These are phyloP conservation scores for Arctia plantaginis DNA, from an alignment of 2,888 invertebrate genomes.

Conservation along the genomic window DNA sequence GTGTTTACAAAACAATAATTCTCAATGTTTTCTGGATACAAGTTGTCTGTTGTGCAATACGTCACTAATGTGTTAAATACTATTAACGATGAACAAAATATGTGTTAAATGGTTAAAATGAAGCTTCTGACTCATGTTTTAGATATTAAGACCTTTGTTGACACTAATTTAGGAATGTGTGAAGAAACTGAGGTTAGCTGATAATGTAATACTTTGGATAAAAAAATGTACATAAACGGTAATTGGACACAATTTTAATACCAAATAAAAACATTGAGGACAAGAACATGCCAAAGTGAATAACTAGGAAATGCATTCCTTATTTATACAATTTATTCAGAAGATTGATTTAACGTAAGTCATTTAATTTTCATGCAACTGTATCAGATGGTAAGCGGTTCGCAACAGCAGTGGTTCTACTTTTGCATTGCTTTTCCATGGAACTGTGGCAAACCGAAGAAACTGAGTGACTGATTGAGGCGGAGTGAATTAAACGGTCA, in stretches of 20 bases:
- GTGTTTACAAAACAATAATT: slow-evolving; percentile 2
- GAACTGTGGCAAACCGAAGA: too few relatives aligned
- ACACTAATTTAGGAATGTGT: slow-evolving; percentile 8
- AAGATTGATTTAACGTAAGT: too few relatives aligned
- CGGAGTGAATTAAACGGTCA: too few relatives aligned
- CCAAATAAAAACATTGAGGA: too few relatives aligned
- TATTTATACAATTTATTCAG: too few relatives aligned
- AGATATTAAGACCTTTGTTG: slow-evolving; percentile 1
- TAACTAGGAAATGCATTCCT: too few relatives aligned
- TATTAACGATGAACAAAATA: slow-evolving; percentile 35
- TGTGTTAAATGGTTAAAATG: slow-evolving; percentile 26
- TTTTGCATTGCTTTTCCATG: too few relatives aligned
- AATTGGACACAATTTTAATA: not conserved
- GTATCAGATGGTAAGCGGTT: too few relatives aligned
- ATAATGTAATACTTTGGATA: not conserved
- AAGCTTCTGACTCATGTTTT: slow-evolving; percentile 15
- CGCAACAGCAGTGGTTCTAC: too few relatives aligned
- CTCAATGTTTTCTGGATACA: slow-evolving; percentile 15
- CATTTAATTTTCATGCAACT: too few relatives aligned
- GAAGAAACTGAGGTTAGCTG: not conserved
- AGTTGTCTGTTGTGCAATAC: slow-evolving; percentile 40
- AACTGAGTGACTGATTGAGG: too few relatives aligned
- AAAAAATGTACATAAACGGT: not conserved
- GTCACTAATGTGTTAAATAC: slow-evolving; percentile 41
- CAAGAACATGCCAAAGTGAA: too few relatives aligned